A percentile compares a stretch with the other conserved stretches of the same genome.
phyloP scores from a whole-genome alignment of 2,888 invertebrate species.

The Allolobophora icterica region DNA sequence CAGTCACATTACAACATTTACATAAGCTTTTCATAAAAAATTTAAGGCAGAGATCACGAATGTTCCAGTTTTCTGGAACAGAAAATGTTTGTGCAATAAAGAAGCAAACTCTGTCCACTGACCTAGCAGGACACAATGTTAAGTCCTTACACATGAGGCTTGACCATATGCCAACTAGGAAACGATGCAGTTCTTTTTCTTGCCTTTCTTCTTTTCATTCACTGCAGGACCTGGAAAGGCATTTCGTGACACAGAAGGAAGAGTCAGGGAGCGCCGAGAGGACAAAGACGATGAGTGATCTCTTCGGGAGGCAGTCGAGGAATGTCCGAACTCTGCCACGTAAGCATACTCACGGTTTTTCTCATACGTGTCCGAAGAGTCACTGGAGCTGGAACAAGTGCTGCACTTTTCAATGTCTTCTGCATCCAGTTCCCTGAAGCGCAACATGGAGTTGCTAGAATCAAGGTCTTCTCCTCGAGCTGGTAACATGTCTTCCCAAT shows the following conservation, averaged over 20 bases:
- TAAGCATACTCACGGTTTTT: not conserved
- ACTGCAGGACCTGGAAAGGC: not conserved
- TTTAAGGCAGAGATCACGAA: not conserved
- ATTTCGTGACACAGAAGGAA: conserved; percentile 2
- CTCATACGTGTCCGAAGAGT: not conserved
- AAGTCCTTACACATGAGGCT: too few species aligned
- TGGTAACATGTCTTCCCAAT: not conserved
- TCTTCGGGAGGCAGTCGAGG: not conserved
- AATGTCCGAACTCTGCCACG: not conserved
- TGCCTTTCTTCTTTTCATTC: not conserved
- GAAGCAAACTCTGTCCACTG: not conserved
- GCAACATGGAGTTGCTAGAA: not conserved
- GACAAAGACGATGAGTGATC: not conserved
- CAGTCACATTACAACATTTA: not conserved
- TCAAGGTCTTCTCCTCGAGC: not conserved
- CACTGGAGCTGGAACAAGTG: conserved; percentile 24
- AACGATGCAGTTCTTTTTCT: not conserved
- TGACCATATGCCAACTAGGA: not conserved
- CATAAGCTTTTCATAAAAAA: not conserved
- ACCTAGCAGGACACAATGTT: too few species aligned
- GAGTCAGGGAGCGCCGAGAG: not conserved
- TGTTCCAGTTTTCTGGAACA: not conserved
- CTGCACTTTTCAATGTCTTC: conserved; percentile 26
- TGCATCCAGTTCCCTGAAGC: not conserved
- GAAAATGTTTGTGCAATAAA: not conserved